These are phyloP conservation scores for Lamellibrachia columna DNA, from an alignment of 2,888 invertebrate species.

Conservation along the genomic window DNA sequence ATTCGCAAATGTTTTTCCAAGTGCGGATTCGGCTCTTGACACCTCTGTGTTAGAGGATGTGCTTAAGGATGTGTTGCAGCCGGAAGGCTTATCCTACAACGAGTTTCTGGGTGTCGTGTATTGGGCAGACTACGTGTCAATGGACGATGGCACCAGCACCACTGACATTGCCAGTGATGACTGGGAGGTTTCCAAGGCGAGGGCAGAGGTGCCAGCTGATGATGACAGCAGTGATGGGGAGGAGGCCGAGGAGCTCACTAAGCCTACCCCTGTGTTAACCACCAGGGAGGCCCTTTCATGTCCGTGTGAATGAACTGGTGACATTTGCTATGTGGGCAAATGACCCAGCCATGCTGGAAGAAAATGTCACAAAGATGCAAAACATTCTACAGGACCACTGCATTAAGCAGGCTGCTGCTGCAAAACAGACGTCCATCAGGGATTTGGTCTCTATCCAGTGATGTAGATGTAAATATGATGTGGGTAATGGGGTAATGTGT, in stretches of 20 bases:
- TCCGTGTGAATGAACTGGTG: background rate
- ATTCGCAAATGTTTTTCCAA: background rate
- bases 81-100: background rate
- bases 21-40: background rate
- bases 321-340: no score
- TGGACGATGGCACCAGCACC: background rate
- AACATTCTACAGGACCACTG: no score
- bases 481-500: no score
- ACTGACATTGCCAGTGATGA: background rate
- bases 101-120: background rate
- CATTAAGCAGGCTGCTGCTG: no score
- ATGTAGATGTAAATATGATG: no score
- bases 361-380: no score
- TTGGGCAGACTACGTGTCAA: background rate
- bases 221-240: background rate
- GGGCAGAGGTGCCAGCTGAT: background rate
- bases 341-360: no score
- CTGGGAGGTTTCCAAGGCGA: background rate
- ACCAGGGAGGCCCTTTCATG: background rate
- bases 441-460: no score
- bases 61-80: background rate
- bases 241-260: background rate
- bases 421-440: no score
- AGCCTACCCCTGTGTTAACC: background rate
- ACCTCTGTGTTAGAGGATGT: background rate